phyloP scores from a whole-genome alignment of 2,797 vertebrate genomes.

The Sebastes taczanowskii region DNA sequence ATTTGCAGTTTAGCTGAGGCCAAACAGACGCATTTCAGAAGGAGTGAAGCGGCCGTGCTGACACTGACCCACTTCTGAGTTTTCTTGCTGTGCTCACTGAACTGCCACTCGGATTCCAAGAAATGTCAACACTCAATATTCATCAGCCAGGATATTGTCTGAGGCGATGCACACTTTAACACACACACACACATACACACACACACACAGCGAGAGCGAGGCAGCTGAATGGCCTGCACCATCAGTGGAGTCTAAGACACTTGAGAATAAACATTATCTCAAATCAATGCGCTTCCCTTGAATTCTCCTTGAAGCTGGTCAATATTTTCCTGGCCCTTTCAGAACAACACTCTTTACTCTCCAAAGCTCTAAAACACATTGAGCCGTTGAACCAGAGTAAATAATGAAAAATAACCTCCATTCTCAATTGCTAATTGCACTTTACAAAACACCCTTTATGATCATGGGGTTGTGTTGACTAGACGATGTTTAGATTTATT shows the following conservation, averaged over 20 bases:
- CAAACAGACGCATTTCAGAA: constrained; percentile 17
- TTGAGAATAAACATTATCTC: not conserved
- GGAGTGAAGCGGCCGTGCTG: not conserved
- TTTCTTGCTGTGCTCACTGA: constrained; percentile 39
- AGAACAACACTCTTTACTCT: not conserved
- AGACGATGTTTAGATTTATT: not conserved
- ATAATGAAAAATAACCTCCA: not conserved
- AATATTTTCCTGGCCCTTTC: not conserved
- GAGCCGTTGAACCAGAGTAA: not conserved
- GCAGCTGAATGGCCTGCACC: not conserved
- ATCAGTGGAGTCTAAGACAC: not conserved
- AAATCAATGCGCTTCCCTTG: constrained; percentile 16
- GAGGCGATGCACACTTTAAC: constrained; percentile 6
- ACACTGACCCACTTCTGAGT: constrained; percentile 61
- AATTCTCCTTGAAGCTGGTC: constrained; percentile 2
- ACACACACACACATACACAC: not conserved
- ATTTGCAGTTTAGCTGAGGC: constrained; percentile 24
- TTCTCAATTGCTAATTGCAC: constrained; percentile 11
- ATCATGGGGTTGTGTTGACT: not conserved
- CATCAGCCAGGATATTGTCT: constrained; percentile 19
- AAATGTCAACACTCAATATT: constrained; percentile 55
- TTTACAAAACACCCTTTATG: constrained; percentile 16
- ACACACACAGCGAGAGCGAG: not conserved
- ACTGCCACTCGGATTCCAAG: constrained; percentile 37
- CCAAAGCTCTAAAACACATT: not conserved